Evolutionary conservation across 2,888 invertebrate species (phyloP).

Genomic region (Nomada ferruginata): DNA sequence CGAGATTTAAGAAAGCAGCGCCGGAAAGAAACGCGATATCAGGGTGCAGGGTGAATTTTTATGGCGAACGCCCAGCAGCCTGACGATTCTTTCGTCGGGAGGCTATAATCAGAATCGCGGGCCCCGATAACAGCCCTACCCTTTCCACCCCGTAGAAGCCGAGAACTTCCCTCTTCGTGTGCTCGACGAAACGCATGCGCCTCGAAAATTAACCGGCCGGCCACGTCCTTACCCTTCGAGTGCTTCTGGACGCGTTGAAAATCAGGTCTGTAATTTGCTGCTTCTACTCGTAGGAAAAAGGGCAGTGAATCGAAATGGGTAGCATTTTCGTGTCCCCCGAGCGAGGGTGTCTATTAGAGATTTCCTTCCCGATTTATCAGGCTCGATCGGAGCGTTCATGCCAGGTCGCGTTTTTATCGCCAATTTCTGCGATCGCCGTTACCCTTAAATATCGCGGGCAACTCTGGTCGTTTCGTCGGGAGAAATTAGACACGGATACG

Average conservation of each 20-base stretch:
- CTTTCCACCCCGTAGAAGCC: neutral
- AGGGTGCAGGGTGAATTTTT: constrained; percentile 35
- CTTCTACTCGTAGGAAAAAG: neutral
- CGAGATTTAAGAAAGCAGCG: constrained; percentile 33
- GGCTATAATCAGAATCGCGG: constrained; percentile 45
- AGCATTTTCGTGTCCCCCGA: neutral
- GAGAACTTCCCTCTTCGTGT: neutral
- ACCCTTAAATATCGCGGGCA: no score
- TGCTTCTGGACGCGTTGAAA: neutral
- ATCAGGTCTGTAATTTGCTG: constrained; percentile 12
- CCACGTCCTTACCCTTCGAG: neutral
- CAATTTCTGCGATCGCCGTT: neutral
- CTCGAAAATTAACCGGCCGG: neutral
- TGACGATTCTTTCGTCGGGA: constrained; percentile 37
- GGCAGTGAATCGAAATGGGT: neutral
- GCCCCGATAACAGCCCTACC: constrained; percentile 18
- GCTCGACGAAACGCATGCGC: neutral
- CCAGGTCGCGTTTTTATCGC: neutral
- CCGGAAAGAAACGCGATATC: constrained; percentile 45
- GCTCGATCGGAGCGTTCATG: neutral
- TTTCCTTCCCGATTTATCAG: neutral
- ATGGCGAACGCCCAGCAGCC: constrained; percentile 28
- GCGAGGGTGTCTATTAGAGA: constrained; percentile 4
- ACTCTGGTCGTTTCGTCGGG: neutral
- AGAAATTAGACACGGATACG: no score